Percentiles rank a stretch among this genome's conserved stretches.
Conservation (phyloP, 1,140 invertebrate genomes). For the Drosophila baimaii region DNA sequence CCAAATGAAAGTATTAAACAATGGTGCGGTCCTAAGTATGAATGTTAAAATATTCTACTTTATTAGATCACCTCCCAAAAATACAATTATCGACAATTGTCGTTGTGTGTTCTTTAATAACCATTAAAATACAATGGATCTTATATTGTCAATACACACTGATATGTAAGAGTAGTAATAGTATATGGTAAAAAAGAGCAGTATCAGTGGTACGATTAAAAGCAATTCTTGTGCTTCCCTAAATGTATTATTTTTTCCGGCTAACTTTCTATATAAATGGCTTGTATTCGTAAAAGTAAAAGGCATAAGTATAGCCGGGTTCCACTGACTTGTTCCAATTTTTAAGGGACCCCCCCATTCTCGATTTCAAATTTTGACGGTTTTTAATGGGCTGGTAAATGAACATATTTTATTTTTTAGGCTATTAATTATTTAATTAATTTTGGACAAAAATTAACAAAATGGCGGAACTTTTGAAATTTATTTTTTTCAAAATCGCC, state of each 20-base stretch:
- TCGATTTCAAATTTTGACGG: too few relatives aligned
- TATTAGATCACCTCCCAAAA: not conserved
- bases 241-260: slow-evolving; percentile 1
- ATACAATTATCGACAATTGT: not conserved
- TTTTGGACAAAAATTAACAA: too few relatives aligned
- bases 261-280: not conserved
- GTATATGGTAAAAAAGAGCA: not conserved
- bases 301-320: not conserved
- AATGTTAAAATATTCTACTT: not conserved
- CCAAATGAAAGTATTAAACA: too few relatives aligned
- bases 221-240: not conserved
- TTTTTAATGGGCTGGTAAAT: too few relatives aligned
- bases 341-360: too few relatives aligned
- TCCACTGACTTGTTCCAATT: not conserved
- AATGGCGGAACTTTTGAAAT: too few relatives aligned
- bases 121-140: slow-evolving; percentile 18
- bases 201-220: not conserved
- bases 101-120: slow-evolving; percentile 1
- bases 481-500: too few relatives aligned
- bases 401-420: too few relatives aligned
- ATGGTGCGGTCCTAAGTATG: too few relatives aligned
- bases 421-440: too few relatives aligned
- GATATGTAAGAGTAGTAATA: not conserved
- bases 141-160: not conserved
- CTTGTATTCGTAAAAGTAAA: not conserved